Evolutionary conservation across 2,113 vertebrate genomes (phyloP).

Genomic region (Cololabis saira): DNA sequence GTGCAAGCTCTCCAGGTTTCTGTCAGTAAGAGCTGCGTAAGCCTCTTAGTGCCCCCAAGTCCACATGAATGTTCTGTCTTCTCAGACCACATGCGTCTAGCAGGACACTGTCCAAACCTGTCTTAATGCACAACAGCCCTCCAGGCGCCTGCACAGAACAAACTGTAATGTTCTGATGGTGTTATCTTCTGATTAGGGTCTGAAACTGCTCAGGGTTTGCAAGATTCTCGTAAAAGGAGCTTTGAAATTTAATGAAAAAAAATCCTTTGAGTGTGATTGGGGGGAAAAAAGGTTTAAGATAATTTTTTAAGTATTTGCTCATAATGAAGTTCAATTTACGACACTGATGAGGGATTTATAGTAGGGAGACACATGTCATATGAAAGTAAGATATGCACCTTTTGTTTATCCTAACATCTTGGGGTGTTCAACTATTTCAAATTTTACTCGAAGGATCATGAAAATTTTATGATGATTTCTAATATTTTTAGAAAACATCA

Average conservation of each 20-base stretch:
- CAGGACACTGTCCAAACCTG: slow-evolving; percentile 53
- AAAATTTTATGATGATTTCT: no score
- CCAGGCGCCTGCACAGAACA: slow-evolving; percentile 3
- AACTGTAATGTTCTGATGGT: slow-evolving; percentile 28
- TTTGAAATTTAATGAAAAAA: not conserved
- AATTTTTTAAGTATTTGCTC: no score
- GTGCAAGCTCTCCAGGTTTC: slow-evolving; percentile 55
- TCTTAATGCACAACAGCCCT: slow-evolving; percentile 22
- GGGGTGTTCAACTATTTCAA: no score
- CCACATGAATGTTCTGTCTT: slow-evolving; percentile 65
- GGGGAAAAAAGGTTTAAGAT: no score
- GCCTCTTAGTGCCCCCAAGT: slow-evolving; percentile 61
- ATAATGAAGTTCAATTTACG: no score
- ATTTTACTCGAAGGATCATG: no score
- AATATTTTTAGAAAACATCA: no score
- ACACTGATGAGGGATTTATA: no score
- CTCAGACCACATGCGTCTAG: slow-evolving; percentile 44
- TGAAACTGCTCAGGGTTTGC: no score
- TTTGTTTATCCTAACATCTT: no score
- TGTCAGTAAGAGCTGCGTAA: slow-evolving; percentile 53
- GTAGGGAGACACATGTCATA: no score
- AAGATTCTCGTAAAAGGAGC: slow-evolving; percentile 1
- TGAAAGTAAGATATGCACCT: no score
- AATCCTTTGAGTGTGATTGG: not conserved
- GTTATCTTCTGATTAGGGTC: slow-evolving; percentile 38